Conservation (phyloP, 2,113 vertebrate genomes). For the Acanthisitta chloris region DNA sequence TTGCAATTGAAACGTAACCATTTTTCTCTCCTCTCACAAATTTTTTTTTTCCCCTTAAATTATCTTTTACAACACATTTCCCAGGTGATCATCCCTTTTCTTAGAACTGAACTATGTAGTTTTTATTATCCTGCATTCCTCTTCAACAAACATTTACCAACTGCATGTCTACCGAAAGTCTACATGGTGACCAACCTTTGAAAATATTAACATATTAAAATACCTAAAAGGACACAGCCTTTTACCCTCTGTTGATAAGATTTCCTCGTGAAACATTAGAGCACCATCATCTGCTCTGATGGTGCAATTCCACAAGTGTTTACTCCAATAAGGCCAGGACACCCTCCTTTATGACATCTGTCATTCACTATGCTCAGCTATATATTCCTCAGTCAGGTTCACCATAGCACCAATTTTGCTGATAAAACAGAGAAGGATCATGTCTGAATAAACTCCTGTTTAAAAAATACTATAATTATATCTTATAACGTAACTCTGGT, state of each 20-base stretch:
- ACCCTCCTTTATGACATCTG: background rate
- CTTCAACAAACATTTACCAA: background rate
- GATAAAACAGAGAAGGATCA: background rate
- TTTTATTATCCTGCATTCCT: background rate
- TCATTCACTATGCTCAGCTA: background rate
- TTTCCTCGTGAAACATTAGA: background rate
- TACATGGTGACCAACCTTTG: background rate
- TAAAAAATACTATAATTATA: background rate
- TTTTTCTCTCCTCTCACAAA: background rate
- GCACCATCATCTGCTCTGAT: rapidly evolving
- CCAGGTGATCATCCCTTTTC: background rate
- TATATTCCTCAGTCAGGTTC: background rate
- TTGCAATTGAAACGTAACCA: background rate
- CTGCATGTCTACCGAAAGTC: background rate
- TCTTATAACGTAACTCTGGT: background rate
- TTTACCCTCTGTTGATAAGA: background rate
- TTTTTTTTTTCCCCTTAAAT: background rate
- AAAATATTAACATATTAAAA: background rate
- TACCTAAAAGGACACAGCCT: background rate
- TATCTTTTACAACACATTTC: background rate
- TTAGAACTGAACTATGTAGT: background rate
- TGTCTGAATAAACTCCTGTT: background rate
- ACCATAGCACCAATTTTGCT: background rate
- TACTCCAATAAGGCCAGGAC: background rate
- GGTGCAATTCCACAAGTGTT: background rate